These are phyloP conservation scores for Drosophila anceps DNA, from an alignment of 2,888 invertebrate species.

Conservation along the genomic window DNA sequence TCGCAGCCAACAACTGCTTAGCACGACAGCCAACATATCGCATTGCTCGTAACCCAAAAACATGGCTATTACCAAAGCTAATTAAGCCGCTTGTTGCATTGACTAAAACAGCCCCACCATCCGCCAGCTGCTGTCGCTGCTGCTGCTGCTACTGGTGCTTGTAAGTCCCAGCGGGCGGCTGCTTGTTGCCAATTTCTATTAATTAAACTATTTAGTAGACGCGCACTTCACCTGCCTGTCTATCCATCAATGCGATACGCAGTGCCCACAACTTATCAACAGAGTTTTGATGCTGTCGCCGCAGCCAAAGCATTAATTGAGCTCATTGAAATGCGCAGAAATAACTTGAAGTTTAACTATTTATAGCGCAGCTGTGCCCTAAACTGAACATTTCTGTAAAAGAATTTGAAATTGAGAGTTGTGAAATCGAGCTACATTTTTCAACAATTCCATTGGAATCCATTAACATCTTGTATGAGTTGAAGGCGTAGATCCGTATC, in stretches of 20 bases:
- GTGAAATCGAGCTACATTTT: background rate
- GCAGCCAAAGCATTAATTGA: background rate
- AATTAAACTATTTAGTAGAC: conserved; percentile 54
- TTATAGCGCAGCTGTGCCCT: background rate
- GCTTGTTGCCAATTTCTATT: conserved; percentile 52
- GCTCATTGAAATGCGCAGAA: background rate
- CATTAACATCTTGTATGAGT: too few relatives aligned
- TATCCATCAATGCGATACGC: conserved; percentile 32
- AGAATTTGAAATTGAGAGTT: background rate
- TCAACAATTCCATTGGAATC: too few relatives aligned
- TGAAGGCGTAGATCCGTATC: too few relatives aligned
- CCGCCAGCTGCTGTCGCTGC: background rate
- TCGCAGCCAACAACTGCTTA: conserved; percentile 22
- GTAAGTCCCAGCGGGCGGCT: conserved; percentile 28
- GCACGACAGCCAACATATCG: conserved; percentile 31
- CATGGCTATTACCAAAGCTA: conserved; percentile 49
- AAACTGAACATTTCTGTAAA: background rate
- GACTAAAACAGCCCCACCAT: conserved; percentile 4
- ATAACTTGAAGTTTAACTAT: background rate
- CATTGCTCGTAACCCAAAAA: conserved; percentile 28
- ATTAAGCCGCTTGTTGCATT: conserved; percentile 61
- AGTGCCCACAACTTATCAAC: conserved; percentile 32
- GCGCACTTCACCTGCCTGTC: conserved; percentile 34
- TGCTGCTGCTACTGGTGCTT: background rate
- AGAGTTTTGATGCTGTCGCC: conserved; percentile 11